Conservation (phyloP, 2,888 invertebrate genomes). For the Sminthurides aquaticus region DNA sequence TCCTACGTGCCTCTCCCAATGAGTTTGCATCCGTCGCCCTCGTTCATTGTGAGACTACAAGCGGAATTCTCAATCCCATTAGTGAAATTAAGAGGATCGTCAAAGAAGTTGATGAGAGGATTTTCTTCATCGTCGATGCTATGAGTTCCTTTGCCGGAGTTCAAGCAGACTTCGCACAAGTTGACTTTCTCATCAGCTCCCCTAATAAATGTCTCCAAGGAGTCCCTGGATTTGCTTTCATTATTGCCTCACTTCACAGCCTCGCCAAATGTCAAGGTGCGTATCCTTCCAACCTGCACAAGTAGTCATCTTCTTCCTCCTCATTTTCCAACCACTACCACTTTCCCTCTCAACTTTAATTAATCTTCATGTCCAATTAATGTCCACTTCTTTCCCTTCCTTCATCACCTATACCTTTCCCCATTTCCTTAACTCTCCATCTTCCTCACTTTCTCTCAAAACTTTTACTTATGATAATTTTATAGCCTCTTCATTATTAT, state of each 20-base stretch:
- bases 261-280: conserved; percentile 48
- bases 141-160: conserved; percentile 52
- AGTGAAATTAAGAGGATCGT: conserved; percentile 47
- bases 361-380: conserved; percentile 9
- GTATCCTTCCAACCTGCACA: conserved; percentile 1
- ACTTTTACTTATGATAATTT: neutral
- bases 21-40: conserved; percentile 47
- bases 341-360: conserved; percentile 2
- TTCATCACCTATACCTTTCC: no score
- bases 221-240: conserved; percentile 50
- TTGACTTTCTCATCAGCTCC: conserved; percentile 50
- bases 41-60: conserved; percentile 51
- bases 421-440: no score
- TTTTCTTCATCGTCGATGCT: conserved; percentile 49
- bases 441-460: conserved; percentile 1
- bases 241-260: conserved; percentile 46
- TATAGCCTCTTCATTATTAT: conserved; percentile 12
- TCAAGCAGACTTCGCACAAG: conserved; percentile 46
- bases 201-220: conserved; percentile 52
- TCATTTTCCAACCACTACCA: neutral
- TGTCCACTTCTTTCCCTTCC: neutral
- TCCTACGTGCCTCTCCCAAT: conserved; percentile 39
- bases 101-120: conserved; percentile 44
- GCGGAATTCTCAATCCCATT: conserved; percentile 49
- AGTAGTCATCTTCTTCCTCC: no score